Base-by-base conservation (phyloP, 2,888 invertebrate species). In the Caenorhabditis sp. region DNA sequence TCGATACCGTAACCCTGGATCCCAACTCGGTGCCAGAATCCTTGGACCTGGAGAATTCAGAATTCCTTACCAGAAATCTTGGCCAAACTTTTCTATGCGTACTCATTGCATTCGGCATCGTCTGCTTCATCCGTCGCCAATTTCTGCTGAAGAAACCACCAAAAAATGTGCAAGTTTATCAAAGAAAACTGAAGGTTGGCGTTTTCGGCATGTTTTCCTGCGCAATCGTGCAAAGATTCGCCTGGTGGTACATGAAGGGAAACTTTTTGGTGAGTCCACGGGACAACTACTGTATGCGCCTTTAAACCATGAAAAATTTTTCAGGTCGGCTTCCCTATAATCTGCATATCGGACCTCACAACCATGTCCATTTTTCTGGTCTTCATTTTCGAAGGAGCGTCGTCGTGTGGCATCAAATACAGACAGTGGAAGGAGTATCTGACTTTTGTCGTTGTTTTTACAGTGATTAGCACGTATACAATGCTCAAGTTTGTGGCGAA, bases 361-460 rank as follows among this genome's bases (percentile, higher is more conserved):
- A 14, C 64, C 0, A 64, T 64, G 64, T 6, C 2, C 1, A n/a
- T 47, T 2, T 24, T 64, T 16, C 8, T 64, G 5, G 19, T 28
- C 7, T 28, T 47, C 16, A 28, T 64, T 22, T 8, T 64, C 7
- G 41, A 41, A 5, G 64, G 64, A 3, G 44, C 28, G 1, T 28
- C 26, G 5, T 16, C 26, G 0, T 47, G 44, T 28, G 64, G 47
- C 14, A 16, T 64, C 14, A 26, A n/a, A 16, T 64, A 64, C 22
- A 14, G 16, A 8, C 64, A 47, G 28, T 64, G 64, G 64, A 64
- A 64, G 8, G 64, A 64, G 12, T 64, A 64, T 24, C n/a, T 47
- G 28, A 44, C 8, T 2, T 64, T 64, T 28, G 19, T 19, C 10
- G 7, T 44, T 1, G 47, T 64, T 28, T 44, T 64, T 7, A 47